These are phyloP conservation scores for Paracentrotus lividus DNA, from an alignment of 53 echinoderm and acorn worm species.

Conservation along the genomic window DNA sequence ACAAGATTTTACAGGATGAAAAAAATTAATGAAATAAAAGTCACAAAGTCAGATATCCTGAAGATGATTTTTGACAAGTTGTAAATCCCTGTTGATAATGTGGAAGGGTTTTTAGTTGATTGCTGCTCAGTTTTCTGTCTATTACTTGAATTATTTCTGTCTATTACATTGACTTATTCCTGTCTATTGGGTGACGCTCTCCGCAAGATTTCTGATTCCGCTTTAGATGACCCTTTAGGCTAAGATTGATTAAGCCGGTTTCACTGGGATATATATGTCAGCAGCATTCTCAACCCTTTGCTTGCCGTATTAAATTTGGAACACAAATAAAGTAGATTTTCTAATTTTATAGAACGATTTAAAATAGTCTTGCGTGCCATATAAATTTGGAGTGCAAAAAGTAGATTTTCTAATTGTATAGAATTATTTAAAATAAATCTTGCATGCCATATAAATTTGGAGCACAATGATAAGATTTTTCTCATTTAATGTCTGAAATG, in stretches of 20 bases:
- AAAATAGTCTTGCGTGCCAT: no score
- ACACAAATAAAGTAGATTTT: no score
- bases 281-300: no score
- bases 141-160: conserved; percentile 9
- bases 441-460: no score
- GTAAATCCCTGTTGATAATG: conserved; percentile 46
- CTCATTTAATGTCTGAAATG: no score
- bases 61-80: conserved; percentile 54
- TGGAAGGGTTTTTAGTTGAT: conserved; percentile 36
- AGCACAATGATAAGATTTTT: no score
- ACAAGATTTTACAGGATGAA: neutral
- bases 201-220: neutral
- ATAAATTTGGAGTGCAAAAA: no score
- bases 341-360: no score
- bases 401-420: no score
- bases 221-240: conserved; percentile 6
- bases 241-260: neutral
- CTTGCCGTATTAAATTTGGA: no score
- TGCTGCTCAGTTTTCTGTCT: conserved; percentile 49
- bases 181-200: neutral
- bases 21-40: neutral
- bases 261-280: conserved; percentile 1
- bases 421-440: no score
- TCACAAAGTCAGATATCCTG: neutral
- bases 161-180: neutral